phyloP scores from a whole-genome alignment of 2,797 vertebrate genomes.

The Falco rusticolus region DNA sequence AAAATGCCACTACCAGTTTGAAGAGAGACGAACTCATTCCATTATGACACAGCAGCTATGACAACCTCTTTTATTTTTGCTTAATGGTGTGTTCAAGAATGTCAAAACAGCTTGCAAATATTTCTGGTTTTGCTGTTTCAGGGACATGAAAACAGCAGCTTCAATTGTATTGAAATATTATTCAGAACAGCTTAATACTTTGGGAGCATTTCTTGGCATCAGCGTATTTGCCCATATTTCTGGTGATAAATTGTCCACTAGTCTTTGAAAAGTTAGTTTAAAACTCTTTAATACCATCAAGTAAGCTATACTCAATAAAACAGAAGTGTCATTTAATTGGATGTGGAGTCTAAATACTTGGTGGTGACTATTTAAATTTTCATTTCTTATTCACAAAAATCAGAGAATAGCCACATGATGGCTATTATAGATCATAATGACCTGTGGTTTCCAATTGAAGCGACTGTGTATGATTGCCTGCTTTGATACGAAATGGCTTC shows the following conservation, averaged over 20 bases:
- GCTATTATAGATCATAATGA: not conserved
- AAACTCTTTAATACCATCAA: not conserved
- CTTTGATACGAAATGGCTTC: not conserved
- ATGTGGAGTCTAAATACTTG: not conserved
- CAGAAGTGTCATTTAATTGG: not conserved
- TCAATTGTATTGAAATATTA: conserved; percentile 44
- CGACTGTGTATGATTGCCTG: not conserved
- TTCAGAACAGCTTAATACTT: conserved; percentile 33
- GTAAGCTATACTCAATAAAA: not conserved
- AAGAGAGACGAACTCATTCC: conserved; percentile 38
- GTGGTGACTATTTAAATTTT: not conserved
- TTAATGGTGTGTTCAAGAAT: conserved; percentile 55
- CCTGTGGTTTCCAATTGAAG: conserved; percentile 20
- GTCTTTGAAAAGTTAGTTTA: not conserved
- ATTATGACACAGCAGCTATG: conserved; percentile 55
- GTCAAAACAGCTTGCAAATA: conserved; percentile 61
- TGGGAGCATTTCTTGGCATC: conserved; percentile 34
- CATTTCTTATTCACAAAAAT: conserved; percentile 34
- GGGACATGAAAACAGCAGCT: conserved; percentile 43
- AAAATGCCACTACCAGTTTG: conserved; percentile 42
- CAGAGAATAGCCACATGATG: not conserved
- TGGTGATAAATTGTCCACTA: conserved; percentile 5
- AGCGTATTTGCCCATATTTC: not conserved
- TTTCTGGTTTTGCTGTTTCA: conserved; percentile 61
- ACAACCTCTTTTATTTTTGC: conserved; percentile 63